Conservation (phyloP, 1,140 invertebrate genomes). For the Caerostris extrusa region DNA sequence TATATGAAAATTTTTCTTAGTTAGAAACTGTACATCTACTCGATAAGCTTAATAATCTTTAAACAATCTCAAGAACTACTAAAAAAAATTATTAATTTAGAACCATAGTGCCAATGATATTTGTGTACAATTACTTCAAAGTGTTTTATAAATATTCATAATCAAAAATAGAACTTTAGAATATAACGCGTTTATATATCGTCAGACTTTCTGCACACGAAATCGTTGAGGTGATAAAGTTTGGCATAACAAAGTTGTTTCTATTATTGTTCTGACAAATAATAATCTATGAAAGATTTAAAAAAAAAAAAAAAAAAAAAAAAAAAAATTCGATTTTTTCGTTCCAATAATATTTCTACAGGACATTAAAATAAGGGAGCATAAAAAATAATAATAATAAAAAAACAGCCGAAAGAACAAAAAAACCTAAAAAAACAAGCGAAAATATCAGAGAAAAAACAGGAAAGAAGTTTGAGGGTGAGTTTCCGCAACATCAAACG, state of each 20-base stretch:
- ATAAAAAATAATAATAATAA: background rate
- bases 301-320: background rate
- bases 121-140: background rate
- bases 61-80: too few species aligned
- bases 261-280: background rate
- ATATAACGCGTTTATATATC: background rate
- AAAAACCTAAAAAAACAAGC: background rate
- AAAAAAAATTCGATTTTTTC: background rate
- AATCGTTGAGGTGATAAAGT: background rate
- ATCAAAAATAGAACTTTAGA: background rate
- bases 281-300: background rate
- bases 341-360: constrained; percentile 51
- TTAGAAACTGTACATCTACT: too few species aligned
- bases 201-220: background rate
- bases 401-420: background rate
- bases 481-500: constrained; percentile 67
- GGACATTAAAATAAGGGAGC: constrained; percentile 52
- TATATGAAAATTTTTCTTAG: too few species aligned
- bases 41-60: too few species aligned
- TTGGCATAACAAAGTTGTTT: background rate
- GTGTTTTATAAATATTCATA: background rate
- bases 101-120: background rate
- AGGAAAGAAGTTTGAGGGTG: constrained; percentile 60
- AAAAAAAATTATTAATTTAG: background rate
- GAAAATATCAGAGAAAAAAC: constrained; percentile 57